These are phyloP conservation scores for Coracias cyanogaster DNA, from an alignment of 2,797 vertebrate genomes.

Conservation along the genomic window DNA sequence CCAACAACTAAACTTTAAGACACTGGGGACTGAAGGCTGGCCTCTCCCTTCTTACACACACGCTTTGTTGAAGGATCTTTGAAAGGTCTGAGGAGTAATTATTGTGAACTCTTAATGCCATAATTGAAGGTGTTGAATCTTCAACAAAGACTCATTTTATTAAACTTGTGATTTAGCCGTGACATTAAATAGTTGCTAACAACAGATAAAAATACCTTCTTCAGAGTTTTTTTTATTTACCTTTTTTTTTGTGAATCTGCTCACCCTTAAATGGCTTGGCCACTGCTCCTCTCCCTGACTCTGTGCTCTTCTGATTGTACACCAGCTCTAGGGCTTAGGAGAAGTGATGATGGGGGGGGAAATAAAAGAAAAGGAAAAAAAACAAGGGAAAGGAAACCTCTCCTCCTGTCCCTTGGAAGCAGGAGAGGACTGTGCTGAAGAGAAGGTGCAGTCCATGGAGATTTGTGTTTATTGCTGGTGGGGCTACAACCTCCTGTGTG, in stretches of 20 bases:
- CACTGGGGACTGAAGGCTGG: background rate
- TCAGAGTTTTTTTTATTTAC: background rate
- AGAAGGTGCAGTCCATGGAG: background rate
- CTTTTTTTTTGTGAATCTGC: background rate
- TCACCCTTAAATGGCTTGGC: background rate
- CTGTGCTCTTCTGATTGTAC: background rate
- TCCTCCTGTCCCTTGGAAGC: background rate
- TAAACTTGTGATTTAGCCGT: conserved; percentile 11
- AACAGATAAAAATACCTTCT: background rate
- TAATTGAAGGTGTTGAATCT: conserved; percentile 55
- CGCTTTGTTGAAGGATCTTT: conserved; percentile 2
- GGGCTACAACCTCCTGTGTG: background rate
- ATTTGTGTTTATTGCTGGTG: background rate
- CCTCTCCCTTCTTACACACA: background rate
- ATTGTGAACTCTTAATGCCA: background rate
- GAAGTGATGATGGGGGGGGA: rapidly evolving
- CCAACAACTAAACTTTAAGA: background rate
- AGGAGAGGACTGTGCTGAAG: background rate
- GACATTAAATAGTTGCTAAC: conserved; percentile 16
- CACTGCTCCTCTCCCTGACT: background rate
- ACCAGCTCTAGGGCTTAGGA: background rate
- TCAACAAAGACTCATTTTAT: conserved; percentile 35
- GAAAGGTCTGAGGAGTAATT: conserved; percentile 8
- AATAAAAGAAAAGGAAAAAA: background rate
- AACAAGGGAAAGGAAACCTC: background rate